A percentile compares a stretch with the other conserved stretches of the same genome.
phyloP scores from a whole-genome alignment of 1,140 invertebrate genomes.

The Bombus sibiricus region DNA sequence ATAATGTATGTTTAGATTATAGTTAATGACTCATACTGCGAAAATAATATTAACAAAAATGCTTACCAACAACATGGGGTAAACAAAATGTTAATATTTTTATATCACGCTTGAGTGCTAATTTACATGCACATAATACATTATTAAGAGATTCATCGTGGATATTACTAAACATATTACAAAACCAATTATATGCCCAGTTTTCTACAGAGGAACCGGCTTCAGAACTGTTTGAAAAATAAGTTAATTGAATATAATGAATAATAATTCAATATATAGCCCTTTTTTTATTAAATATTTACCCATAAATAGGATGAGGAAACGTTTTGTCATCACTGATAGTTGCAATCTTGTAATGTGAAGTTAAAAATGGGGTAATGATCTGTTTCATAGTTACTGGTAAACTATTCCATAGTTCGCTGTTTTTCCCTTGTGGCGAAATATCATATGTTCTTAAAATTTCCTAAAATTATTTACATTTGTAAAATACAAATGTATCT shows the following conservation, averaged over 20 bases:
- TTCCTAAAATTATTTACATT: conserved; percentile 82
- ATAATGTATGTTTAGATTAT: neutral
- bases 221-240: conserved; percentile 83
- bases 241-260: neutral
- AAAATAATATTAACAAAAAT: conserved; percentile 11
- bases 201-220: conserved; percentile 86
- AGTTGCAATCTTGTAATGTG: conserved; percentile 77
- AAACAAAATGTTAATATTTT: conserved; percentile 88
- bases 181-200: conserved; percentile 88
- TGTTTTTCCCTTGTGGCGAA: conserved; percentile 85
- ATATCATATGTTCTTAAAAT: conserved; percentile 88
- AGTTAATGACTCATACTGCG: conserved; percentile 18
- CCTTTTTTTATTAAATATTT: conserved; percentile 27
- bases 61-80: conserved; percentile 86
- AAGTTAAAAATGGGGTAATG: conserved; percentile 88
- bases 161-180: conserved; percentile 74
- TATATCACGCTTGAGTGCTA: conserved; percentile 87
- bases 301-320: conserved; percentile 80
- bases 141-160: conserved; percentile 62
- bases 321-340: conserved; percentile 66
- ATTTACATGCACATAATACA: conserved; percentile 86
- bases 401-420: conserved; percentile 86
- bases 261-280: neutral
- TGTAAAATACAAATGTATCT: conserved; percentile 1
- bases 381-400: conserved; percentile 87